Base-by-base conservation (phyloP, 2,113 vertebrate genomes). In the Semnopithecus entellus region DNA sequence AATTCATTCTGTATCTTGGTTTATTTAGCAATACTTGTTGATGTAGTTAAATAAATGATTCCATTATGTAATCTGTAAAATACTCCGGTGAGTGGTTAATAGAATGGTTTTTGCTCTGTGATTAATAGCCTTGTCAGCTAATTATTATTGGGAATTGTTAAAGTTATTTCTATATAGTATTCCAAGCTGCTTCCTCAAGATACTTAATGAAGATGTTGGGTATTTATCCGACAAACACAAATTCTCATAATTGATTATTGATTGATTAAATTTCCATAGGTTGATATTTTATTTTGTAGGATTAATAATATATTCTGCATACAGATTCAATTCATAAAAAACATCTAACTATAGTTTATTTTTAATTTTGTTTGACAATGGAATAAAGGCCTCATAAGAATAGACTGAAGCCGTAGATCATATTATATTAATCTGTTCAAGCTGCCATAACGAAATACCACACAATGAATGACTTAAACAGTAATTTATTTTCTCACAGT, bases 121-220 rank as follows among this genome's bases (percentile, higher is more conserved):
- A 98, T 94, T 94, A 96, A 96, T 96, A 97, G 88, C 48, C 72
- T 97, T 96, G 76, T 89, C 84, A 95, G 61, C 55, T 97, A 98
- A 97, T 97, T 96, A 85, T 97, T 94, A 94, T 95, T 97, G 94
- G 61, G 20, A 94, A 66, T 93, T 96, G 91, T 92, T 97, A 72
- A 94, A 89, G 75, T 97, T 96, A 72, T 96, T 95, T 32, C 57
- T 92, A 32, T 88, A n/a, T 43, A 94, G 30, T 73, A 32, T 96
- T 97, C n/a, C 80, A 93, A 84, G 45, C 64, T 83, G 45, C 75
- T 97, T 96, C 48, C 76, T 30, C 32, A 90, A 55, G 52, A 88
- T 72, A 66, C 40, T 66, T 97, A 96, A 95, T 96, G 92, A 92
- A 90, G 76, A 82, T 72, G 14, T n/a, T 81, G 73, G 40, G 27